A percentile compares a stretch with the other conserved stretches of the same genome.
Conservation (phyloP, 2,113 vertebrate species). For the Muntiacus muntjak region DNA sequence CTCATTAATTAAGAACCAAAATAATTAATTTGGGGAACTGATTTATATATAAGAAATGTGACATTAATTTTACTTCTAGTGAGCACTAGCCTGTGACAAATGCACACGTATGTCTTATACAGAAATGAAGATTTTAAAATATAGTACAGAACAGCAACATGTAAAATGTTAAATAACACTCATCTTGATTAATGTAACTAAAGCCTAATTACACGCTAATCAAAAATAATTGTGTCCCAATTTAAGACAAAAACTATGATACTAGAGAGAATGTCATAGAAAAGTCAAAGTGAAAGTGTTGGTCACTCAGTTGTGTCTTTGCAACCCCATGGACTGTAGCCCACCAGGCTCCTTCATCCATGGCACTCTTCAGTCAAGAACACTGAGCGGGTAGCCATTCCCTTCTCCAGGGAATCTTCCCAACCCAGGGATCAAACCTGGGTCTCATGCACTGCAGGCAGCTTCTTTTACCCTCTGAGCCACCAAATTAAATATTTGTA, state of each 20-base stretch:
- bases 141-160: not conserved
- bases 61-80: not conserved
- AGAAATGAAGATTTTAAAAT: not conserved
- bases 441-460: not conserved
- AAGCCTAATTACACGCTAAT: not conserved
- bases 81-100: not conserved
- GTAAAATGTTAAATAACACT: not conserved
- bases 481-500: not conserved
- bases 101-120: not conserved
- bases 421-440: not conserved
- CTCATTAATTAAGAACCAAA: slow-evolving; percentile 6
- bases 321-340: not conserved
- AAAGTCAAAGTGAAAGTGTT: not conserved
- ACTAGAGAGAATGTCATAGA: not conserved
- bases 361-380: not conserved
- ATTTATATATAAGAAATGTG: not conserved
- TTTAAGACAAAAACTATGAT: not conserved
- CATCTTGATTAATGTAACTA: not conserved
- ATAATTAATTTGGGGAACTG: not conserved
- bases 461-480: not conserved
- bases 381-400: not conserved
- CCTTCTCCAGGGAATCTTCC: not conserved
- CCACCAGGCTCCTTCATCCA: not conserved
- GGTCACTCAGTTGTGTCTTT: not conserved
- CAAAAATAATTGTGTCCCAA: not conserved